Evolutionary conservation across 92 coral and sea anemone genomes (phyloP).

Genomic region (Nematostella vectensis): DNA sequence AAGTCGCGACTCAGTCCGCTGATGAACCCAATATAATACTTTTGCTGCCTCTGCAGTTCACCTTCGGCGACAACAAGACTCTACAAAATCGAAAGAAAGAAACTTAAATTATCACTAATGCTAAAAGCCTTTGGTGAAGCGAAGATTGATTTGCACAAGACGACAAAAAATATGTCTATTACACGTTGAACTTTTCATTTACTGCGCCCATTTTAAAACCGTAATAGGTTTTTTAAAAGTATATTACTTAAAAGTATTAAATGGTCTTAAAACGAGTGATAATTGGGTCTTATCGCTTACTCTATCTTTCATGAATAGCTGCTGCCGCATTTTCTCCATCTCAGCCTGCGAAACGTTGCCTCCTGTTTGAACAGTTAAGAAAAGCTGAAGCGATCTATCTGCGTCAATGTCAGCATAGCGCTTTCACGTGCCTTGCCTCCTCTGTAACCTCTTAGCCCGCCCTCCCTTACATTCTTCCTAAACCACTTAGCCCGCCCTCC

Average conservation of each 20-base stretch:
- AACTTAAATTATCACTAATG: neutral
- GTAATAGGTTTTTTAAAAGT: too few relatives aligned
- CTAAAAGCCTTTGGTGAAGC: too few relatives aligned
- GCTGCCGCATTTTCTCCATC: constrained; percentile 61
- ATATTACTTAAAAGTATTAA: too few relatives aligned
- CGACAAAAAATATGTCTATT: neutral
- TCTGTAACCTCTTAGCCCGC: too few relatives aligned
- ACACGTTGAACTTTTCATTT: neutral
- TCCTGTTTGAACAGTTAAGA: constrained; percentile 9
- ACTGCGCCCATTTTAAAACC: too few relatives aligned
- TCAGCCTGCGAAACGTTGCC: constrained; percentile 55
- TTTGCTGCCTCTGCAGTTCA: constrained; percentile 92
- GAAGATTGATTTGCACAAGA: neutral
- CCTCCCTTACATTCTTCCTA: too few relatives aligned
- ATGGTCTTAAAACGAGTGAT: too few relatives aligned
- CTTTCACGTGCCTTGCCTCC: too few relatives aligned
- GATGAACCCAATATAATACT: constrained; percentile 81
- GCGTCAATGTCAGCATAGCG: too few relatives aligned
- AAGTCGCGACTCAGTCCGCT: constrained; percentile 87
- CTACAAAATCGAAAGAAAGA: constrained; percentile 8
- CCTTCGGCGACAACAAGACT: constrained; percentile 91
- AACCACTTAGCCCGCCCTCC: too few relatives aligned
- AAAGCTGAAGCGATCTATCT: too few relatives aligned
- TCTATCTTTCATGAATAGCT: constrained; percentile 73
- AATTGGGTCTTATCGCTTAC: too few relatives aligned